Percentiles rank a stretch among this genome's conserved stretches.
phyloP scores from a whole-genome alignment of 2,797 vertebrate genomes.

The Takifugu rubripes region DNA sequence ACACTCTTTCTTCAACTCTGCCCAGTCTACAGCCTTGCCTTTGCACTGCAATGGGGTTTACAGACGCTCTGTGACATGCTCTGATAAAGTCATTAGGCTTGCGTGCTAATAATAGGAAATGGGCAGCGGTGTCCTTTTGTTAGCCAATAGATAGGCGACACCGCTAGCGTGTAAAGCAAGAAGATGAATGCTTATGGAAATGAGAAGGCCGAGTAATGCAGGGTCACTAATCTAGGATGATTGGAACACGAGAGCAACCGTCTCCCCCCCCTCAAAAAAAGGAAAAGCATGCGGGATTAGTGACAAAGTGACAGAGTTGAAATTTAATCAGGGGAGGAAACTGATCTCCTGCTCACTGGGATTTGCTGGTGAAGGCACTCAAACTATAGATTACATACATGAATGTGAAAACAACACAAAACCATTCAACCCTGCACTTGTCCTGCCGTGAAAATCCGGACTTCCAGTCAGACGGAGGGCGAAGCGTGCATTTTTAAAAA shows the following conservation, averaged over 20 bases:
- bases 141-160: conserved; percentile 33
- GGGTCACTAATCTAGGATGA: conserved; percentile 54
- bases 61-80: conserved; percentile 41
- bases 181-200: conserved; percentile 55
- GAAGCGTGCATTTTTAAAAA: conserved; percentile 28
- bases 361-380: conserved; percentile 26
- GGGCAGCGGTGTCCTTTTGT: conserved; percentile 50
- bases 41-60: conserved; percentile 42
- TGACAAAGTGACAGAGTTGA: conserved; percentile 39
- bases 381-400: conserved; percentile 34
- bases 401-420: conserved; percentile 17
- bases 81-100: conserved; percentile 66
- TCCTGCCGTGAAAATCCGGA: conserved; percentile 5
- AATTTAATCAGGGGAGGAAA: conserved; percentile 52
- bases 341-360: conserved; percentile 32
- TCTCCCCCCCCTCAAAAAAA: conserved; percentile 24
- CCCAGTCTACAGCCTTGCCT: conserved; percentile 33
- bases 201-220: conserved; percentile 44
- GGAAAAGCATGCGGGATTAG: conserved; percentile 49
- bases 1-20: conserved; percentile 41
- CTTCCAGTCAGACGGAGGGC: neutral
- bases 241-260: conserved; percentile 35
- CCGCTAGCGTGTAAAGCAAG: conserved; percentile 35
- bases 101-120: conserved; percentile 50
- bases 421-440: conserved; percentile 1